Conservation (phyloP, 2,888 invertebrate genomes). For the Leucophora obtusa region DNA sequence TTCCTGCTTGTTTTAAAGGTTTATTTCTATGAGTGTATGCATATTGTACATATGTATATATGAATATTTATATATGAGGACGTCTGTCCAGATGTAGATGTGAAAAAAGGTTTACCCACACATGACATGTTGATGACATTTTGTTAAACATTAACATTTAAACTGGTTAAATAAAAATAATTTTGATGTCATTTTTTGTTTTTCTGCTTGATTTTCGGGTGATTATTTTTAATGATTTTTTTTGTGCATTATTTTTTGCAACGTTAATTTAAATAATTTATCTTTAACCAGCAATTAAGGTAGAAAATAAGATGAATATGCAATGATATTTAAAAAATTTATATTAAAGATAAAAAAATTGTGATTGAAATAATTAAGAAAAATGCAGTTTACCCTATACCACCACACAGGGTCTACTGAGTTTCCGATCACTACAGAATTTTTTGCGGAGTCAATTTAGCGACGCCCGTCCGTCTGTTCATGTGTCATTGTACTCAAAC, state of each 20-base stretch:
- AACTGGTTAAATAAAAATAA: conserved; percentile 60
- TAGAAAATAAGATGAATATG: conserved; percentile 11
- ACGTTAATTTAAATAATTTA: conserved; percentile 49
- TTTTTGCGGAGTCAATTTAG: too few species aligned
- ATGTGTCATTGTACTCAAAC: too few species aligned
- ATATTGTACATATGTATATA: too few species aligned
- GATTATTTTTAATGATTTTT: conserved; percentile 54
- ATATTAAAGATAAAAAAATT: neutral
- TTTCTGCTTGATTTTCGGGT: conserved; percentile 20
- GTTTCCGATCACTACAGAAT: too few species aligned
- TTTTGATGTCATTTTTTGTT: conserved; percentile 47
- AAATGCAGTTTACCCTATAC: too few species aligned
- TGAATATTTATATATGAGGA: neutral
- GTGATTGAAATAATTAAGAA: too few species aligned
- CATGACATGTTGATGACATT: conserved; percentile 62
- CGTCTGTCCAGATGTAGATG: conserved; percentile 7
- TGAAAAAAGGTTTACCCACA: conserved; percentile 39
- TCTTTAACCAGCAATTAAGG: conserved; percentile 51
- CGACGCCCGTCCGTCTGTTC: too few species aligned
- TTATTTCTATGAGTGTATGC: too few species aligned
- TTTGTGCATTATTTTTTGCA: conserved; percentile 14
- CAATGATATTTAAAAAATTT: neutral
- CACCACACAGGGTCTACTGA: too few species aligned
- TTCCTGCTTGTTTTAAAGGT: too few species aligned
- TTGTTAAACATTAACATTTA: conserved; percentile 61